phyloP scores from a whole-genome alignment of 2,888 invertebrate species.

The Carabus problematicus region DNA sequence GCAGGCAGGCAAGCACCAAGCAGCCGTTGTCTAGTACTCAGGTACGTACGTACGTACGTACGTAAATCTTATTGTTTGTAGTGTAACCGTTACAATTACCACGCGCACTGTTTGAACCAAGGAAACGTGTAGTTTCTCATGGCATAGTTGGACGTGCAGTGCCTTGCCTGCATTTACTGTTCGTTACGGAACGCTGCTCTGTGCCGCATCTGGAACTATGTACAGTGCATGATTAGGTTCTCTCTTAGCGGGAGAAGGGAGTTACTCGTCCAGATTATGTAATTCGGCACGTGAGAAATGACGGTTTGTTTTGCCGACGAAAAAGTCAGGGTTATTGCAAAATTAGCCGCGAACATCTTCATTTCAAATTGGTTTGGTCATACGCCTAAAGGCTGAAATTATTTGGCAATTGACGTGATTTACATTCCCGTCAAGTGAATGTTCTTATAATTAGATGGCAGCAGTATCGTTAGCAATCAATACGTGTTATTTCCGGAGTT shows the following conservation, averaged over 20 bases:
- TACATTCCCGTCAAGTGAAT: no score
- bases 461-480: no score
- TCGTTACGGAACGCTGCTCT: conserved; percentile 28
- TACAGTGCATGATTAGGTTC: background rate
- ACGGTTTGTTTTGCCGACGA: conserved; percentile 8
- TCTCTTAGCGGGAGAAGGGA: conserved; percentile 27
- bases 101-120: conserved; percentile 29
- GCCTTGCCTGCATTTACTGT: conserved; percentile 28
- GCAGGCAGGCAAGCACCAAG: background rate
- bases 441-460: no score
- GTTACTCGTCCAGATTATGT: conserved; percentile 37
- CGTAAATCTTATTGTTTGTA: no score
- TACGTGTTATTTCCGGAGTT: no score
- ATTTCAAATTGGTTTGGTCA: no score
- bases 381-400: no score
- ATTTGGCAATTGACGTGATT: no score
- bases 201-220: conserved; percentile 21
- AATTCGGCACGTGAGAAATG: conserved; percentile 39
- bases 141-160: conserved; percentile 27
- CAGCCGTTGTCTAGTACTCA: background rate
- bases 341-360: background rate
- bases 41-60: no score
- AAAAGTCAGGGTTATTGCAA: conserved; percentile 38
- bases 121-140: conserved; percentile 20
- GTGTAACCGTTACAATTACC: conserved; percentile 25